Evolutionary conservation across 2,113 vertebrate species (phyloP).

Genomic region (Clinocottus analis): DNA sequence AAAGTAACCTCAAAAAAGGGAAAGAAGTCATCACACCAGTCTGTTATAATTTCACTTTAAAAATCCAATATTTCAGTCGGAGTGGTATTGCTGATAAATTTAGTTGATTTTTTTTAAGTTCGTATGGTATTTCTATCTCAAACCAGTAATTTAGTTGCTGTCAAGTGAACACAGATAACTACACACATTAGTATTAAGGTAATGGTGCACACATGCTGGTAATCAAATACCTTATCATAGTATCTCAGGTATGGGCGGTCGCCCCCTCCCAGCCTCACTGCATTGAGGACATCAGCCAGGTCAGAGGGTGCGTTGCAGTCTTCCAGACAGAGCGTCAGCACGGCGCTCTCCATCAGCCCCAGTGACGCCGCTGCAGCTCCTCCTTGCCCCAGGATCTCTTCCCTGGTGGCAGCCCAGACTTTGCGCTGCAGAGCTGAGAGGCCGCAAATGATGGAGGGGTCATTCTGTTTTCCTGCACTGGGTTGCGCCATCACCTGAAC

Average conservation of each 20-base stretch:
- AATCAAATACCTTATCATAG: slow-evolving; percentile 83
- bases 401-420: slow-evolving; percentile 76
- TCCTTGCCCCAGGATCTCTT: slow-evolving; percentile 71
- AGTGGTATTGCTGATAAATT: no score
- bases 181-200: background rate
- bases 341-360: slow-evolving; percentile 82
- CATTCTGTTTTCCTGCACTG: slow-evolving; percentile 44
- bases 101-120: no score
- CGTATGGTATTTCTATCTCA: background rate
- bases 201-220: background rate
- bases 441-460: slow-evolving; percentile 73
- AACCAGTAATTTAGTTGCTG: no score
- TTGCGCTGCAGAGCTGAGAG: slow-evolving; percentile 79
- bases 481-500: slow-evolving; percentile 66
- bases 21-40: no score
- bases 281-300: slow-evolving; percentile 78
- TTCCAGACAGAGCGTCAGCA: slow-evolving; percentile 80
- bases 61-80: no score
- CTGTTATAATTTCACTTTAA: no score
- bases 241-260: slow-evolving; percentile 72
- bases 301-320: slow-evolving; percentile 72
- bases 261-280: slow-evolving; percentile 74
- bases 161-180: background rate
- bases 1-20: no score
- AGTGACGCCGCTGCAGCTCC: slow-evolving; percentile 71